Evolutionary conservation across 2,797 vertebrate species (phyloP), one percentile per base, ranked within the genome.

Genomic region (Lepus oiostolus): DNA sequence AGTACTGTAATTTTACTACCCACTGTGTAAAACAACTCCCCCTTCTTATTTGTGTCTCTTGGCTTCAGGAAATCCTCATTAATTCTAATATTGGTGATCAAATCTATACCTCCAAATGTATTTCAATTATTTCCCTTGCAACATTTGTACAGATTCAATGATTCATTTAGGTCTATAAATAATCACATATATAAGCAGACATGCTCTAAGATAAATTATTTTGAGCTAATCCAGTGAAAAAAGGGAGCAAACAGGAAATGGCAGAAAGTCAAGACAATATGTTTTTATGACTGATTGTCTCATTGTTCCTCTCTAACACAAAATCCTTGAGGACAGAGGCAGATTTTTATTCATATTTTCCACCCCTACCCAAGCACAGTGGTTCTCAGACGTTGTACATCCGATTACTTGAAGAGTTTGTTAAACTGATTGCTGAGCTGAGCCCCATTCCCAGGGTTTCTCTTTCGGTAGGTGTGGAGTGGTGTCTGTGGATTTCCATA

Each of bases 1-100:
- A 97, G 93, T 94, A 90, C 88, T 80, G 8, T 92, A 94, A 94
- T 95, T 95, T 96, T 91, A 96, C 85, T 90, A 91, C 87, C 42
- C 85, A 62, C 38, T 21, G 54, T 95, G 70, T 95, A 95, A 95
- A 96, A 94, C 79, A 91, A 71, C 85, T 93, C 52, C 68, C 42
- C 76, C 30, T 54, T 86, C 81, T 84, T 82, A 76, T 90, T 95
- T 95, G 81, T 95, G 86, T 85, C 63, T 90, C 68, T 96, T 85
- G 82, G 85, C 65, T 95, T 93, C 42, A 94, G 93, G 52, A 93
- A 94, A 91, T 72, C 32, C 67, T 82, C 77, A 74, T 75, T 60
- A 90, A 83, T 94, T 91, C 80, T 62, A 83, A 54, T 65, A 74
- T 26, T 77, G 60, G 75, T 79, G 58, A 94, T 62, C 74, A 24